Percentiles rank a stretch among this genome's conserved stretches.
phyloP scores from a whole-genome alignment of 2,797 vertebrate species.

The Cichlasoma orientale region DNA sequence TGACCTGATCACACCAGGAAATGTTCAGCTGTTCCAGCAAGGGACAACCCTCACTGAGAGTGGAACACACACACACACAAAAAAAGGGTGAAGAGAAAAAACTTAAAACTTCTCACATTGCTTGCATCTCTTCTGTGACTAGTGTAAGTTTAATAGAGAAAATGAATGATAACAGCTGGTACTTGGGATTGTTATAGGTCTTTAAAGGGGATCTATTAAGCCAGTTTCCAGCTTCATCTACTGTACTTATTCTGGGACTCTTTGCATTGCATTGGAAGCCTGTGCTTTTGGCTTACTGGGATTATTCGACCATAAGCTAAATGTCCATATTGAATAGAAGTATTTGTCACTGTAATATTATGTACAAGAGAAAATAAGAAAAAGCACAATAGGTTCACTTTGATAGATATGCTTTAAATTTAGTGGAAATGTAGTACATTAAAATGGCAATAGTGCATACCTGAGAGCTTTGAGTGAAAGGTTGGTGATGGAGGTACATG shows the following conservation, averaged over 20 bases:
- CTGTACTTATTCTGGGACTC: background rate
- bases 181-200: background rate
- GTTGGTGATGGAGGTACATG: slow-evolving; percentile 98
- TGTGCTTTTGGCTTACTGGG: too few species aligned
- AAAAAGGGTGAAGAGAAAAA: background rate
- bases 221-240: background rate
- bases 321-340: background rate
- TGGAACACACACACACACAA: background rate
- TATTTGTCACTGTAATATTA: background rate
- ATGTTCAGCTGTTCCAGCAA: slow-evolving; percentile 96
- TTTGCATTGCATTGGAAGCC: too few species aligned
- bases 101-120: background rate
- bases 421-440: too few species aligned
- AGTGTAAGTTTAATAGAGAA: background rate
- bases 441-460: slow-evolving; percentile 70
- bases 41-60: slow-evolving; percentile 93
- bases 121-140: background rate
- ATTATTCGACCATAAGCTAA: background rate
- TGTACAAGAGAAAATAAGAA: background rate
- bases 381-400: background rate
- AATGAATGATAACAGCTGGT: background rate
- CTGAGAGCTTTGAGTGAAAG: slow-evolving; percentile 97
- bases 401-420: background rate
- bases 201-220: background rate
- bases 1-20: slow-evolving; percentile 98